Evolutionary conservation across 2,888 invertebrate species (phyloP), one percentile per base, ranked within the genome.

Genomic region (Drosophila robusta): DNA sequence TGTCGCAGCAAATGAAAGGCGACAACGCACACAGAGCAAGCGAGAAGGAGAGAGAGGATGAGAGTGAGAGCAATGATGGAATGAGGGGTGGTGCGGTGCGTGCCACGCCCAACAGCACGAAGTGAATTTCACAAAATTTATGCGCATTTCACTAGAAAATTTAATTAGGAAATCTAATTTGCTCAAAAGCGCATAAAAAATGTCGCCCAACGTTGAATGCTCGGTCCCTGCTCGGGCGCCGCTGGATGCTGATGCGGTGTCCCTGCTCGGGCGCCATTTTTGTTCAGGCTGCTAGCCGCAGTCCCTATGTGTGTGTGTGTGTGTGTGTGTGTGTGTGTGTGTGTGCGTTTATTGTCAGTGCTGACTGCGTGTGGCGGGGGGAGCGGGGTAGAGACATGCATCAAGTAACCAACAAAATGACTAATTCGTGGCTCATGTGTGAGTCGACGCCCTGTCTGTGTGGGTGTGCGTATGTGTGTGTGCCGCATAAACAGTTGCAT

Each of bases 91-190:
- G 49, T 39, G 42, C 26, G 46, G 52, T 18, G 47, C 9, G 50
- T 38, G 55, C 16, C 57, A 52, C 46, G 71, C 49, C 44, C 42
- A 29, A 16, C 46, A n/a, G 72, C 29, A 68, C 60, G 75, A 68
- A 80, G 84, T 76, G 81, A 78, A 73, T 88, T 89, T 87, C 89
- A 78, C 84, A 80, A 77, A 87, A 80, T 82, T 82, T 87, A 89
- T 90, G 85, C 87, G 83, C 87, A 84, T 90, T 88, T 90, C 90
- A 87, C 88, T 89, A 87, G 84, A 90, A 90, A 91, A 92, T 91
- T 92, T 91, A 91, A 91, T 91, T 92, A 91, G 92, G 91, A 91
- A 91, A 91, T 91, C 91, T 91, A 91, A 91, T 91, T 91, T 91
- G 92, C 90, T 91, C 91, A 92, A 90, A 91, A 91, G 90, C 89